Base-by-base conservation (phyloP, 2,888 invertebrate species). In the Heliconius ismenius region DNA sequence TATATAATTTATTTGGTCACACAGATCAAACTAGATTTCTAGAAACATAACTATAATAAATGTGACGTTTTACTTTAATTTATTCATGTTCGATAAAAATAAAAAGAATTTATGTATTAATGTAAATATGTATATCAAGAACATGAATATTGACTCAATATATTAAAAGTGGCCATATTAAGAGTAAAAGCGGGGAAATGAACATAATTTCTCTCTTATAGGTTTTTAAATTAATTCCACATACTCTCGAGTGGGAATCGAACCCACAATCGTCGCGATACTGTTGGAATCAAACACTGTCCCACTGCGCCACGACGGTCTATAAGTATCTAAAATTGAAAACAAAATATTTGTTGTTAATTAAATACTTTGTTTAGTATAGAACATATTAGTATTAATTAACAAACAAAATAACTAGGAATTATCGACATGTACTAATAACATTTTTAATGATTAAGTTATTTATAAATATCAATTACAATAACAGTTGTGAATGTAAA, bases 41-140 rank as follows among this genome's bases (percentile, higher is more conserved):
- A 67, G n/a, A n/a, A 58, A 49, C 3, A 54, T 49, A 32, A 4
- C 9, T 24, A 39, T n/a, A 39, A n/a, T 15, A 11, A 67, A 39
- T 49, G 54, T 70, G 13, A 70, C 4, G 15, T 70, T 70, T 58
- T 28, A n/a, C n/a, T 58, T 70, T 70, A 70, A 54, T 32, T 54
- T n/a, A 69, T 69, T 69, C 69, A 69, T 21, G 28, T 9, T 4
- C 7, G 15, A 54, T 54, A 69, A 28, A 69, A 54, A 32, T 54
- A 32, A n/a, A 69, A 69, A 58, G 15, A 70, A 32, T 49, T 58
- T 70, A n/a, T 9, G 21, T 32, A 70, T 49, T 58, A 58, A n/a
- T 9, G 21, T 32, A 70, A 70, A 70, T 70, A 32, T 70, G 18
- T 24, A 39, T 49, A 49, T 49, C 7, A 3, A 54, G 7, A 70